Base-by-base conservation (phyloP, 2,888 invertebrate genomes). In the Baronia brevicornis region DNA sequence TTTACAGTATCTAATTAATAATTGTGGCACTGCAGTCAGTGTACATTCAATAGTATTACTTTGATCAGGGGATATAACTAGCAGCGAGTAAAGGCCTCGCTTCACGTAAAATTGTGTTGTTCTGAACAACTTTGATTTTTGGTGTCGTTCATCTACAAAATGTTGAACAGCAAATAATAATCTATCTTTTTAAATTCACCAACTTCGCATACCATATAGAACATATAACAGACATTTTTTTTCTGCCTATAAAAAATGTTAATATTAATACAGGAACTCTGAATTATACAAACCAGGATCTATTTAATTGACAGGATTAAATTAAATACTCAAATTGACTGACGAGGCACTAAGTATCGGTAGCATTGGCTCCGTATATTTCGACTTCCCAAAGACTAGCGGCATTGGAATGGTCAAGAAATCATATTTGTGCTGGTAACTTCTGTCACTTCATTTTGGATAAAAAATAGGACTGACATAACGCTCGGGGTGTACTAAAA, bases 261-360 rank as follows among this genome's bases (percentile, higher is more conserved):
- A n/a, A n/a, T n/a, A n/a, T n/a, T n/a, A n/a, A 20, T n/a, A 28
- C 36, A 24, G 37, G 18, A 14, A 33, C 10, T 33, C 8, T 20
- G 18, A 11, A 35, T 27, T 12, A 21, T 28, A 36, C 28, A 10
- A 38, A 40, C 28, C 19, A 27, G 13, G 19, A 19, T n/a, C 23
- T 23, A 22, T 18, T 18, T 11, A 82, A 82, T 82, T 82, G 82
- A 82, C 82, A 63, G 70, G 60, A 56, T 71, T 57, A 63, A 79
- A 73, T 52, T 39, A 75, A 75, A 72, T 55, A 63, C 62, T 63
- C 60, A 50, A 82, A 80, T 80, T 78, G 79, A 80, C 82, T 60
- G 48, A 49, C 57, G 70, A 73, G 74, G 77, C 72, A 72, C 67
- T 59, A 70, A 67, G 66, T 65, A 47, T 40, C 40, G 39, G 36